Conservation (phyloP, 2,888 invertebrate genomes). For the Homarus gammarus region DNA sequence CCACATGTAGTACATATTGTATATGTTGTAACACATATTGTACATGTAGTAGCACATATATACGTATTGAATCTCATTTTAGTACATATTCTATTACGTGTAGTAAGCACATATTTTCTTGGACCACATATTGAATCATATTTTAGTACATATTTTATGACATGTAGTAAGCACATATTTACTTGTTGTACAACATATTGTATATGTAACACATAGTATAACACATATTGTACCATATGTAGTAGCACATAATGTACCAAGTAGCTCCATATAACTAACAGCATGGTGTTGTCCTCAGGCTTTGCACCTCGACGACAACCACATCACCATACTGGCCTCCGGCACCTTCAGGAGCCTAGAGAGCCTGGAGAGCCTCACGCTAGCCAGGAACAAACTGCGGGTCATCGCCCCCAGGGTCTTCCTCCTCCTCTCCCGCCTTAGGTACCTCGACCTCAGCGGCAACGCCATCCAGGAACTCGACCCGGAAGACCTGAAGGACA, state of each 20-base stretch:
- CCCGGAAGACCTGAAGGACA: slow-evolving; percentile 83
- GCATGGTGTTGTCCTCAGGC: slow-evolving; percentile 78
- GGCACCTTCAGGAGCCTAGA: slow-evolving; percentile 88
- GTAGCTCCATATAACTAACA: too few species aligned
- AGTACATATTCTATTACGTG: too few species aligned
- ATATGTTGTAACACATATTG: too few species aligned
- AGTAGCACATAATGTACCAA: too few species aligned
- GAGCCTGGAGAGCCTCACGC: slow-evolving; percentile 82
- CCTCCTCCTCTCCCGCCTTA: slow-evolving; percentile 86
- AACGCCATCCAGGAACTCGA: slow-evolving; percentile 87
- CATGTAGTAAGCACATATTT: too few species aligned
- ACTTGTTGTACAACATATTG: too few species aligned
- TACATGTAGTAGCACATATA: too few species aligned
- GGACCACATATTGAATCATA: background rate
- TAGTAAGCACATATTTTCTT: too few species aligned
- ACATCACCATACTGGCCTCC: slow-evolving; percentile 86
- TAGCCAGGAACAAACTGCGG: slow-evolving; percentile 77
- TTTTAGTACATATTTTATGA: background rate
- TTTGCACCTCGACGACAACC: slow-evolving; percentile 87
- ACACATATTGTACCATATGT: too few species aligned
- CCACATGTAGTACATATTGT: too few species aligned
- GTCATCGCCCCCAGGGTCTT: slow-evolving; percentile 82
- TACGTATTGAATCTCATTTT: too few species aligned
- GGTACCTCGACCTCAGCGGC: slow-evolving; percentile 86
- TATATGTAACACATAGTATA: too few species aligned